phyloP scores from a whole-genome alignment of 2,888 invertebrate genomes.

The Netelia fuscicornis region DNA sequence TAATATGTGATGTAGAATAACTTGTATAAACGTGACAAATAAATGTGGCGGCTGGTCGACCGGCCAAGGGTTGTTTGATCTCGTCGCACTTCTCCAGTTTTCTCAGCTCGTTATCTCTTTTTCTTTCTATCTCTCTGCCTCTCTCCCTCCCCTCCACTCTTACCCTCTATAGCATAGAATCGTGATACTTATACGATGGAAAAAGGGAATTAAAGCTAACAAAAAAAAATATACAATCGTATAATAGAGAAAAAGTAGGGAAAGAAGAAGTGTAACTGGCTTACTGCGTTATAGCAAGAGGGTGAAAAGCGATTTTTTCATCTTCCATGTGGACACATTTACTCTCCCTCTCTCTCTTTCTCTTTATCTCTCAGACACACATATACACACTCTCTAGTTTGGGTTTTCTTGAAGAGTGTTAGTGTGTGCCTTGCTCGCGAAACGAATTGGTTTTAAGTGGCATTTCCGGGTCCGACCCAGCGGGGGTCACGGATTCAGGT shows the following conservation, averaged over 20 bases:
- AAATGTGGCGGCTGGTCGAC: slow-evolving; percentile 16
- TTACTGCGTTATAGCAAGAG: slow-evolving; percentile 2
- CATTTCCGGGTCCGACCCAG: slow-evolving; percentile 69
- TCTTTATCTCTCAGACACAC: neutral
- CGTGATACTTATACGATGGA: neutral
- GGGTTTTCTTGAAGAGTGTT: neutral
- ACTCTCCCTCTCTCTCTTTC: neutral
- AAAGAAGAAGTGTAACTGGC: slow-evolving; percentile 32
- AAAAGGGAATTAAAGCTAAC: slow-evolving; percentile 10
- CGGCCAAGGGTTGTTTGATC: slow-evolving; percentile 22
- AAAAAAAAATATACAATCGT: slow-evolving; percentile 5
- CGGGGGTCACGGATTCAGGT: slow-evolving; percentile 28
- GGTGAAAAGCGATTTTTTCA: slow-evolving; percentile 54
- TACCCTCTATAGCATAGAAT: neutral
- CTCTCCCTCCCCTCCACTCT: neutral
- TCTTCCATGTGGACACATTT: slow-evolving; percentile 18
- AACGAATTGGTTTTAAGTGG: slow-evolving; percentile 70
- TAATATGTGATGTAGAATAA: neutral
- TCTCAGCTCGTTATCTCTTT: slow-evolving; percentile 32
- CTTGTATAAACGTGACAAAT: slow-evolving; percentile 9
- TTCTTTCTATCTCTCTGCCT: neutral
- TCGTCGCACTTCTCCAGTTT: slow-evolving; percentile 17
- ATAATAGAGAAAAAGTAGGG: slow-evolving; percentile 15
- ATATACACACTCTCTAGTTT: too few relatives aligned
- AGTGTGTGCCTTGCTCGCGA: slow-evolving; percentile 46